Evolutionary conservation across 2,113 vertebrate species (phyloP), one percentile per base, ranked within the genome.

Genomic region (Ifrita kowaldi): DNA sequence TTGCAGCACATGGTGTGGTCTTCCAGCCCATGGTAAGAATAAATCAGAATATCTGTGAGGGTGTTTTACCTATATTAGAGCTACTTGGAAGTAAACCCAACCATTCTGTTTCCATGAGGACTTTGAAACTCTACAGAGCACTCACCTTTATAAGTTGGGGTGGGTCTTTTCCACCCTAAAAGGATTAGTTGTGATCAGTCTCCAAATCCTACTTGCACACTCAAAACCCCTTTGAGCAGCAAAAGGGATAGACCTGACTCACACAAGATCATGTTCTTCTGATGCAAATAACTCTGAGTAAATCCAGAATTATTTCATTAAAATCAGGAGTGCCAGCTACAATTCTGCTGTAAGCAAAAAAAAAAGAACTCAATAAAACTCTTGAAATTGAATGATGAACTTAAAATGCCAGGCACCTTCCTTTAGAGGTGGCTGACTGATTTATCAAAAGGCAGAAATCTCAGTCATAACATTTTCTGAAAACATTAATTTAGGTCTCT

Each of bases 401-500:
- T 69, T 74, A 33, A 95, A 62, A 76, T 49, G 5, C 53, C 62
- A 30, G 69, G 39, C 32, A 67, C 28, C 44, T 73, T 59, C 60
- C 65, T 76, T 82, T 52, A 39, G 78, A 87, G 44, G 37, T 75
- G 49, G n/a, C 52, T 73, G 74, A 17, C 39, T 91, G 84, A 79
- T 85, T 71, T 93, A 76, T 87, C 74, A 76, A 39, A 41, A 27
- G 4, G 57, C 57, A 91, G 62, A 64, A 93, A 90, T 79, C 78
- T 85, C 47, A 41, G 65, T 60, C 56, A 28, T 60, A 60, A 62
- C 35, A 6, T 81, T 93, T 78, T 92, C 70, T 93, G 82, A 82
- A 93, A 84, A 75, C 70, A 62, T 93, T 75, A 44, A 93, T 96
- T 89, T 94, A 64, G 33, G 23, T 71, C 87, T 95, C 69, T 84